Evolutionary conservation across 2,113 vertebrate species (phyloP), one percentile per base, ranked within the genome.

Genomic region (Vidua chalybeata): DNA sequence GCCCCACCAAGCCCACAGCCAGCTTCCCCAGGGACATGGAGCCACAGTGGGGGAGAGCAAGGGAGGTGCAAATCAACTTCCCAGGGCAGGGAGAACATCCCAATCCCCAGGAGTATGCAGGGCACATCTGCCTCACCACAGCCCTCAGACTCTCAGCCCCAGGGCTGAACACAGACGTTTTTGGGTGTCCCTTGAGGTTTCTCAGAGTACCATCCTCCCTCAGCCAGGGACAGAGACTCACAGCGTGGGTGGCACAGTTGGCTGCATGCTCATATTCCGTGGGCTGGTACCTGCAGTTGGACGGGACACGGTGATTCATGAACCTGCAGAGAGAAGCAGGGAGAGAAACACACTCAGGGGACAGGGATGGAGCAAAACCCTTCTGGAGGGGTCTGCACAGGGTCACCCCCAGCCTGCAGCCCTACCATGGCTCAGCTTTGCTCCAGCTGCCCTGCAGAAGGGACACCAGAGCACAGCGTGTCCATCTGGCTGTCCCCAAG

Each of bases 221-320:
- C 8, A 0, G n/a, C 52, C 35, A 39, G 41, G 69, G 35, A 6
- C 35, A 79, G 20, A 27, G 24, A 97, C 99, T 99, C 97, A 99
- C 99, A 61, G 98, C 99, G 0, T 99, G 99, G 17, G 99, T 99
- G 94, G 98, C 99, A 89, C 99, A 99, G 98, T 99, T 99, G 2
- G 99, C 99, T 0, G 98, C 99, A 0, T 99, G 99, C 86, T 99
- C 99, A 0, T 99, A 99, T 51, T 99, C 99, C 0, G 99, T 99
- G 11, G 99, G 99, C 95, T 99, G 99, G 97, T 99, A 99, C 96
- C 99, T 96, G 97, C 98, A 96, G 97, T 99, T 98, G 94, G 98
- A 93, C 0, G 99, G 99, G 22, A 99, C 99, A 27, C 99, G 98
- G 95, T 98, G 98, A 92, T 99, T 99, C 99, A 99, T 99, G 96